phyloP scores from a whole-genome alignment of 2,797 vertebrate species.

The Remorina albescens region DNA sequence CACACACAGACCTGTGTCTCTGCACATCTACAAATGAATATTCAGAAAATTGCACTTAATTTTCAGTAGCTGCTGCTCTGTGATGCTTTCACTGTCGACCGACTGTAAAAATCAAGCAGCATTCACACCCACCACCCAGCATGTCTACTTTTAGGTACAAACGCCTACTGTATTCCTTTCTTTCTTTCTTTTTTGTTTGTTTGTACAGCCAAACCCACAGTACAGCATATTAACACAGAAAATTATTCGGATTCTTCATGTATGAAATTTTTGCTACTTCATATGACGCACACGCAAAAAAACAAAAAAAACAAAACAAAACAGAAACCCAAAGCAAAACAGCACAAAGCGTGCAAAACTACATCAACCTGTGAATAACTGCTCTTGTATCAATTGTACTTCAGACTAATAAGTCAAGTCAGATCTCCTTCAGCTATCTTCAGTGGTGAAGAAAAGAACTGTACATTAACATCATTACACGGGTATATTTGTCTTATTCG shows the following conservation, averaged over 20 bases:
- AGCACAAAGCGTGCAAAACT: constrained; percentile 17
- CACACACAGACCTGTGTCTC: too few relatives aligned
- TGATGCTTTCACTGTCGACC: constrained; percentile 27
- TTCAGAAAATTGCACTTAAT: not conserved
- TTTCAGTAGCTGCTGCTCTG: not conserved
- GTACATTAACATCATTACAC: not conserved
- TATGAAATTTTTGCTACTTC: constrained; percentile 14
- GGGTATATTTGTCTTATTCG: not conserved
- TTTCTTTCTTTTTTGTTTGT: too few relatives aligned
- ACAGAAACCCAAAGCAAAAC: too few relatives aligned
- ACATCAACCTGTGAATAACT: constrained; percentile 10
- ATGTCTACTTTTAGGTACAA: constrained; percentile 47
- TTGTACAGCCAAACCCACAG: constrained; percentile 24
- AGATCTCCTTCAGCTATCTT: not conserved
- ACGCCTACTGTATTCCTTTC: constrained; percentile 48
- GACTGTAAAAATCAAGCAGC: constrained; percentile 32
- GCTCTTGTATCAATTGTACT: constrained; percentile 13
- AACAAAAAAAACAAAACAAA: too few relatives aligned
- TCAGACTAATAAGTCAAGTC: not conserved
- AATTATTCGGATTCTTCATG: constrained; percentile 19
- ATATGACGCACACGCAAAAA: constrained; percentile 26
- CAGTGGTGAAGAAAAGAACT: not conserved
- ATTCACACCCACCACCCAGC: constrained; percentile 25
- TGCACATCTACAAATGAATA: constrained; percentile 20
- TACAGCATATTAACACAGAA: constrained; percentile 28